Percentiles rank a stretch among this genome's conserved stretches.
These are phyloP conservation scores for Oscheius sp. DNA, from an alignment of 2,888 invertebrate species.

Conservation along the genomic window DNA sequence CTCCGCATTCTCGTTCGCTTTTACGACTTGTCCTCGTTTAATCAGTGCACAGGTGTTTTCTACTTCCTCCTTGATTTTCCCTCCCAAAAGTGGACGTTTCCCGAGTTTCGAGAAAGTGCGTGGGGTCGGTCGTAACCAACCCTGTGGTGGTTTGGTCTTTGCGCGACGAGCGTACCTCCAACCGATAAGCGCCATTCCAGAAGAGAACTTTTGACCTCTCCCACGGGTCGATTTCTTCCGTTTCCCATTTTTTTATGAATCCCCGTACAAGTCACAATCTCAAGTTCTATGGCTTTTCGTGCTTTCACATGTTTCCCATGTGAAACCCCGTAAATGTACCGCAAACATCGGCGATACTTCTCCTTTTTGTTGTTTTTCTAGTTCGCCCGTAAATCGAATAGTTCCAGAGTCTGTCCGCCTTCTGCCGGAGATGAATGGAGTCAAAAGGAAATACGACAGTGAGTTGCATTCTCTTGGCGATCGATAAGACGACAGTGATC, in stretches of 20 bases:
- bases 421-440: slow-evolving; percentile 23
- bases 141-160: slow-evolving; percentile 30
- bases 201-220: not conserved
- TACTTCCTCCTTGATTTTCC: not conserved
- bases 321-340: slow-evolving; percentile 7
- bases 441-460: slow-evolving; percentile 51
- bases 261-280: too few relatives aligned
- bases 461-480: slow-evolving; percentile 32
- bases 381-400: not conserved
- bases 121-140: not conserved
- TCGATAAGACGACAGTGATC: not conserved
- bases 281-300: slow-evolving; percentile 3
- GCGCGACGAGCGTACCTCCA: not conserved
- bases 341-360: not conserved
- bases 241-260: not conserved
- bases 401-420: not conserved
- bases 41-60: not conserved
- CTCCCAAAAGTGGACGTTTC: not conserved
- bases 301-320: slow-evolving; percentile 6
- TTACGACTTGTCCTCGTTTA: not conserved
- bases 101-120: not conserved
- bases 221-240: not conserved
- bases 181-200: not conserved
- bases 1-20: not conserved
- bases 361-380: not conserved